These are phyloP conservation scores for Holacanthella duospinosa DNA, from an alignment of 2,888 invertebrate species.

Conservation along the genomic window DNA sequence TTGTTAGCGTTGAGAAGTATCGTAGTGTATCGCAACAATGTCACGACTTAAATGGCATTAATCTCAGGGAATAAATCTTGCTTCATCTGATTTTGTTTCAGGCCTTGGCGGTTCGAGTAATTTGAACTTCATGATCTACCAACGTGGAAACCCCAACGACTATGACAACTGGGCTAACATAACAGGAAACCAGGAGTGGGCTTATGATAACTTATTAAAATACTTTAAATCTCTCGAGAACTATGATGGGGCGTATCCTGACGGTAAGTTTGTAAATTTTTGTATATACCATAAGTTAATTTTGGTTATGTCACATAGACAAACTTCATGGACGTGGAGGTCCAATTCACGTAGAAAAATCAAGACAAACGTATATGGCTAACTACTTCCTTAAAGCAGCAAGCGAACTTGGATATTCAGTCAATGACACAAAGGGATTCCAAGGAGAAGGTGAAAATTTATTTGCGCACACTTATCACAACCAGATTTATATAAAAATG, in stretches of 20 bases:
- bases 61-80: no score
- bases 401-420: constrained; percentile 48
- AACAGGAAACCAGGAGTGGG: constrained; percentile 7
- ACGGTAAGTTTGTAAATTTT: no score
- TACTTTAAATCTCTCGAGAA: constrained; percentile 11
- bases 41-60: no score
- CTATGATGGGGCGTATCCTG: constrained; percentile 19
- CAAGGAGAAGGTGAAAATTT: constrained; percentile 41
- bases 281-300: not conserved
- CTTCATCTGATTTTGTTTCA: no score
- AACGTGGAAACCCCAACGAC: constrained; percentile 58
- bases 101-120: constrained; percentile 65
- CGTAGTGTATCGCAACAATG: no score
- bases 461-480: no score
- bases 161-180: constrained; percentile 43
- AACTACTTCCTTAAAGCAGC: constrained; percentile 46
- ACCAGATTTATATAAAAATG: not conserved
- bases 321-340: constrained; percentile 27
- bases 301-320: not conserved
- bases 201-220: constrained; percentile 4
- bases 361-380: constrained; percentile 39
- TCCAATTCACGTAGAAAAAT: constrained; percentile 43
- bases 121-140: constrained; percentile 63
- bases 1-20: no score
- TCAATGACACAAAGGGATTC: constrained; percentile 45